Base-by-base conservation (phyloP, 2,888 invertebrate genomes). In the Pemphredon lugubris region DNA sequence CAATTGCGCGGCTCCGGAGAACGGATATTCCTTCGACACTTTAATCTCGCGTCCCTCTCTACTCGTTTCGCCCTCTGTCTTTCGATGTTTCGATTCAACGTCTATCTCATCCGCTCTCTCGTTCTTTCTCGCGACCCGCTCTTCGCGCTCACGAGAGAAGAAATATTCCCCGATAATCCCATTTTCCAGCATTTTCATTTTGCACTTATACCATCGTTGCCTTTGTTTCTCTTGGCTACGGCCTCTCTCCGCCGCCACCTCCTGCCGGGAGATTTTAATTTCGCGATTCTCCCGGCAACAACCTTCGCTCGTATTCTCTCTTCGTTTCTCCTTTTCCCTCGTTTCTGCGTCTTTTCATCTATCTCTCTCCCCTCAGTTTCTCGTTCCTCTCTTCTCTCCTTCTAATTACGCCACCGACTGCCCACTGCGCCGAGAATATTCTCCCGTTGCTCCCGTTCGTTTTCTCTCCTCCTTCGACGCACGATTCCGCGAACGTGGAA, bases 81-180 rank as follows among this genome's bases (percentile, higher is more conserved):
- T n/a, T n/a, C n/a, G n/a, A n/a, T n/a, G n/a, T n/a, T n/a, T n/a
- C n/a, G n/a, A n/a, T n/a, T n/a, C n/a, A n/a, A n/a, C n/a, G n/a
- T n/a, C n/a, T n/a, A n/a, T n/a, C 16, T 6, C 39, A 5, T 11
- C 7, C n/a, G n/a, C n/a, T 39, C 47, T 34, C 45, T 4, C 26
- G 11, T 16, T 11, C 23, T 44, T 30, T 48, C 14, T 16, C 44
- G 5, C 11, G 14, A 16, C n/a, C 26, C 26, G 26, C 26, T 5
- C 9, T 32, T 44, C 40, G 5, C 14, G 9, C 2, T 18, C 18
- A 11, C 30, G 37, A 32, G 39, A 66, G 53, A 39, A 50, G 39
- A 75, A 76, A 73, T 64, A 64, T 45, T 50, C 67, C 30, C 64
- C 59, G 58, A 65, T 75, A 79, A 83, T 81, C 81, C 70, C 66